phyloP scores from a whole-genome alignment of 2,113 vertebrate genomes.

The Notiomystis cincta region DNA sequence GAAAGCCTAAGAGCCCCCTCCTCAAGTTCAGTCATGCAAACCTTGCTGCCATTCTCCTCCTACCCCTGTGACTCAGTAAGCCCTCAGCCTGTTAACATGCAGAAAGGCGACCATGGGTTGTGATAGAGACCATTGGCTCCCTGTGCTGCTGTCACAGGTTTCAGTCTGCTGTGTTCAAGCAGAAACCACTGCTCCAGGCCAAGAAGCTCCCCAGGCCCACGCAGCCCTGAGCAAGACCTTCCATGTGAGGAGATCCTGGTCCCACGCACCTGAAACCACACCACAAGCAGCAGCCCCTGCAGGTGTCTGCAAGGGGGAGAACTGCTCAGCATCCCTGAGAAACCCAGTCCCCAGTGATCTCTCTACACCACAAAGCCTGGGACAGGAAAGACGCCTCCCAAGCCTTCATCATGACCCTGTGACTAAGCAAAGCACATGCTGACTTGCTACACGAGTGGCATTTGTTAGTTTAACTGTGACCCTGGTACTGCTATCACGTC shows the following conservation, averaged over 20 bases:
- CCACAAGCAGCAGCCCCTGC: not conserved
- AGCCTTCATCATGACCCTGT: not conserved
- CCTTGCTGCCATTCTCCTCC: not conserved
- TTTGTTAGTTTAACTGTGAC: not conserved
- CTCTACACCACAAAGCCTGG: not conserved
- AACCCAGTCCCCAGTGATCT: not conserved
- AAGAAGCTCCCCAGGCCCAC: not conserved
- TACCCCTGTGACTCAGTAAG: accelerated
- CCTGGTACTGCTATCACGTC: not conserved
- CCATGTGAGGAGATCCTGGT: not conserved
- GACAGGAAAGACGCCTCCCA: not conserved
- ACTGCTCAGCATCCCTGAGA: not conserved
- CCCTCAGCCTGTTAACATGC: not conserved
- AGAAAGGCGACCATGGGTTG: not conserved
- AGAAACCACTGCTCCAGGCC: not conserved
- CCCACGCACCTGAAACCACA: not conserved
- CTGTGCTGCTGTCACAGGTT: not conserved
- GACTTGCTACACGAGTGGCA: not conserved
- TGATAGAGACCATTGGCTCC: not conserved
- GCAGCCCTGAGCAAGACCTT: not conserved
- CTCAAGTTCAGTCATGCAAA: not conserved
- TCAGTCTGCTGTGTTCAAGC: not conserved
- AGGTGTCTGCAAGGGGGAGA: not conserved
- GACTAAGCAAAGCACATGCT: slow-evolving; percentile 20
- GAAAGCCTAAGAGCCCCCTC: not conserved